Base-by-base conservation (phyloP, 30 jellyfish, hydroid and myxozoan species). In the Aurelia sp. region DNA sequence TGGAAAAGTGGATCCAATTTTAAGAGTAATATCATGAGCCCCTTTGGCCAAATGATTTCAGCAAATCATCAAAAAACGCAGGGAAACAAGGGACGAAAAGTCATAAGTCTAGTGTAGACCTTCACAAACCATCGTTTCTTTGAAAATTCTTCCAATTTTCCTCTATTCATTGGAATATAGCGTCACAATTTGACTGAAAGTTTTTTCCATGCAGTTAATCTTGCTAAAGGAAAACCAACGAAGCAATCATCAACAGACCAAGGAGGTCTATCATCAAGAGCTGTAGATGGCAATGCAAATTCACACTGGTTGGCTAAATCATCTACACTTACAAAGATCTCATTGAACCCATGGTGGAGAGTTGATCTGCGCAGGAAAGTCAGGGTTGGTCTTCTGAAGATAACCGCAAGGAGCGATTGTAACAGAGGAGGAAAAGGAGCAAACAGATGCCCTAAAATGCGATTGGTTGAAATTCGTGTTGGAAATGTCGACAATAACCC, bases 261-360 rank as follows among this genome's bases (percentile, higher is more conserved):
- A 21, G 78, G 68, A 19, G 90, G 82, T 4, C 50, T 51, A 59
- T 21, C 90, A 8, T 80, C 90, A 0, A 51, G 78, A 17, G 90
- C 90, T 50, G 90, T 80, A 18, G 90, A 80, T 66, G 90, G 90
- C n/a, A 80, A 63, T 41, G 82, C 82, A 12, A 82, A 82, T 58
- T 31, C 62, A 7, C 68, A 53, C 33, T 82, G 79, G 79, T 16
- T 8, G 11, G 85, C 78, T 4, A 70, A 57, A 69, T 19, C 85
- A 16, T 82, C 27, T 1, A 12, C 92, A 7, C 78, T 58, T 24
- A 69, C 85, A 7, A 55, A 52, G 17, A 47, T 17, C 78, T 53
- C 30, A 35, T 19, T 18, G 19, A 65, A 62, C 20, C 73, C 90
- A 7, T 80, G 90, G 90, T 80, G 90, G 90, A 65, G 90, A 24